Percentiles rank a stretch among this genome's conserved stretches.
Conservation (phyloP, 1,140 invertebrate genomes). For the Hormaphis cornu region DNA sequence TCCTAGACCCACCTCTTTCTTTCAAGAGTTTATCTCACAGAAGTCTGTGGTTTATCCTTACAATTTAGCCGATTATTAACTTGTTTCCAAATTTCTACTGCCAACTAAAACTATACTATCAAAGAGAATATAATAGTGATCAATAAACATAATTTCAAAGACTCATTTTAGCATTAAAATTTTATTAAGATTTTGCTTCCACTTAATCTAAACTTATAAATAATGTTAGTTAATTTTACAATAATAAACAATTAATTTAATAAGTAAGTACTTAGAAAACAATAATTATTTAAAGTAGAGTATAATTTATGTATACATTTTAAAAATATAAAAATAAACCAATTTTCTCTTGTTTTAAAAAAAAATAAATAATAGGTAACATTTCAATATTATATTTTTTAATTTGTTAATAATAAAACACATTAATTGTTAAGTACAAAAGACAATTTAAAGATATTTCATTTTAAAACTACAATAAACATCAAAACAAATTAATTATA, state of each 20-base stretch:
- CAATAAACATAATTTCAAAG: too few relatives aligned
- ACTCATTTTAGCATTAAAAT: neutral
- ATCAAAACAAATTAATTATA: neutral
- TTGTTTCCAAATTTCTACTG: too few relatives aligned
- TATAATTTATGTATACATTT: neutral
- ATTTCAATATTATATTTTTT: neutral
- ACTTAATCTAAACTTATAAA: neutral
- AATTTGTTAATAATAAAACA: conserved; percentile 6
- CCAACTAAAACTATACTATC: too few relatives aligned
- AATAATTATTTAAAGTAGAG: conserved; percentile 13
- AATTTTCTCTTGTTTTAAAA: neutral
- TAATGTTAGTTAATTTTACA: conserved; percentile 1
- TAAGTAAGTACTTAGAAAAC: neutral
- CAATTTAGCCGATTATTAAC: too few relatives aligned
- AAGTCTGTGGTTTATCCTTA: too few relatives aligned
- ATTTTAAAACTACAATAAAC: neutral
- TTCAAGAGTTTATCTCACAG: too few relatives aligned
- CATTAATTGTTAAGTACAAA: neutral
- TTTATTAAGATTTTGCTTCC: conserved; percentile 6
- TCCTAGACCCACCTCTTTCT: too few relatives aligned
- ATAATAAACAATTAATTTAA: conserved; percentile 3
- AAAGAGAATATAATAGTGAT: too few relatives aligned
- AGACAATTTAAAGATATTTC: neutral
- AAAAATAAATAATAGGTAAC: conserved; percentile 15
- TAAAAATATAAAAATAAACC: conserved; percentile 17